Conservation (phyloP, 2,113 vertebrate species). For the Ameiurus melas region DNA sequence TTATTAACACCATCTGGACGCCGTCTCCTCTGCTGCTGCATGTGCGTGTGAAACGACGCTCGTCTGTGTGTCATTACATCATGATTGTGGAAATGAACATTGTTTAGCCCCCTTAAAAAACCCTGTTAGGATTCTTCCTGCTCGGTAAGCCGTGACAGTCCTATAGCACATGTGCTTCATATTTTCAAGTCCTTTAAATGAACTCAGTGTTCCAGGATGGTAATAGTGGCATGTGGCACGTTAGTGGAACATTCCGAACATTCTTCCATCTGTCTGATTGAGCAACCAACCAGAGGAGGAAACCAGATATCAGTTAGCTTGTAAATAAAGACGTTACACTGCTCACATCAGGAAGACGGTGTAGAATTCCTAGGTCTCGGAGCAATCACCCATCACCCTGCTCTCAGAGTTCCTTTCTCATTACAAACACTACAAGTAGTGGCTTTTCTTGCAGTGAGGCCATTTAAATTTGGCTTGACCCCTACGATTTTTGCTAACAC, state of each 20-base stretch:
- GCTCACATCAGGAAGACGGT: background rate
- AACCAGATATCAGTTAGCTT: slow-evolving; percentile 26
- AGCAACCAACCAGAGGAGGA: slow-evolving; percentile 50
- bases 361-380: background rate
- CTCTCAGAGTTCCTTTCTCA: too few relatives aligned
- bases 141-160: background rate
- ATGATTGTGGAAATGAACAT: background rate
- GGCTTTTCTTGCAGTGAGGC: too few relatives aligned
- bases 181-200: slow-evolving; percentile 63
- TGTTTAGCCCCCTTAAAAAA: background rate
- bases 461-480: too few relatives aligned
- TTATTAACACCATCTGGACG: slow-evolving; percentile 66
- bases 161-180: slow-evolving; percentile 54
- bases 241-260: slow-evolving; percentile 65
- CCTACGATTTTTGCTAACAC: background rate
- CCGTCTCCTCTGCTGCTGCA: background rate
- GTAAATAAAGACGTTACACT: background rate
- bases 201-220: slow-evolving; percentile 53
- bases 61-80: background rate
- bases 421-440: too few relatives aligned
- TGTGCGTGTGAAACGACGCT: background rate
- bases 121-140: background rate
- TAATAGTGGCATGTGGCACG: slow-evolving; percentile 38
- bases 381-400: background rate
- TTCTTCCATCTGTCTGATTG: slow-evolving; percentile 67